Conservation (phyloP, 2,888 invertebrate genomes). For the Odontocerum albicorne region DNA sequence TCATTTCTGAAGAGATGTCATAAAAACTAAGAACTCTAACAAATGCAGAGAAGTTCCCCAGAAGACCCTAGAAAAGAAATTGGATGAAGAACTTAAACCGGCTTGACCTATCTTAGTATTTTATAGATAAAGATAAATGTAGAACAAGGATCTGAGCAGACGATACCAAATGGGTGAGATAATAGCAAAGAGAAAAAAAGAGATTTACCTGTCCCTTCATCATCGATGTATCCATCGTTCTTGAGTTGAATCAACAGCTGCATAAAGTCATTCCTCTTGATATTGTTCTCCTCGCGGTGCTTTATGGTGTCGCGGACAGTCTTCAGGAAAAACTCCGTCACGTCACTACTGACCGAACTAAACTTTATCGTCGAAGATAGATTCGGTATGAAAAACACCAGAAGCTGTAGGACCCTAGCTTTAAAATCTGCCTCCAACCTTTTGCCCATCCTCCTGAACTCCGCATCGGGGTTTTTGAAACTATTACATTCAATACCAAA, state of each 20-base stretch:
- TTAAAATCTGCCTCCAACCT: too few relatives aligned
- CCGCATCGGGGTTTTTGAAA: constrained; percentile 44
- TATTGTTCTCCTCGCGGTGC: constrained; percentile 45
- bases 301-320: constrained; percentile 49
- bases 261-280: constrained; percentile 56
- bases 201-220: constrained; percentile 7
- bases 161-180: too few relatives aligned
- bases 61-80: too few relatives aligned
- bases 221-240: constrained; percentile 39
- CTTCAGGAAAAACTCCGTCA: constrained; percentile 46
- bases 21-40: too few relatives aligned
- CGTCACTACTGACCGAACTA: constrained; percentile 10
- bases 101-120: too few relatives aligned
- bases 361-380: constrained; percentile 1
- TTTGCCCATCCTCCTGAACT: constrained; percentile 43
- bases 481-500: constrained; percentile 53
- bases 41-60: too few relatives aligned
- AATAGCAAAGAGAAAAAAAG: too few relatives aligned
- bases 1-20: too few relatives aligned
- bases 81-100: too few relatives aligned
- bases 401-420: not conserved
- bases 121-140: too few relatives aligned
- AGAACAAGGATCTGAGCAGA: too few relatives aligned
- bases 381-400: constrained; percentile 14
- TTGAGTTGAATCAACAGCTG: constrained; percentile 57